Conservation (phyloP, 2,113 vertebrate genomes). For the Pseudorectes ferrugineus region DNA sequence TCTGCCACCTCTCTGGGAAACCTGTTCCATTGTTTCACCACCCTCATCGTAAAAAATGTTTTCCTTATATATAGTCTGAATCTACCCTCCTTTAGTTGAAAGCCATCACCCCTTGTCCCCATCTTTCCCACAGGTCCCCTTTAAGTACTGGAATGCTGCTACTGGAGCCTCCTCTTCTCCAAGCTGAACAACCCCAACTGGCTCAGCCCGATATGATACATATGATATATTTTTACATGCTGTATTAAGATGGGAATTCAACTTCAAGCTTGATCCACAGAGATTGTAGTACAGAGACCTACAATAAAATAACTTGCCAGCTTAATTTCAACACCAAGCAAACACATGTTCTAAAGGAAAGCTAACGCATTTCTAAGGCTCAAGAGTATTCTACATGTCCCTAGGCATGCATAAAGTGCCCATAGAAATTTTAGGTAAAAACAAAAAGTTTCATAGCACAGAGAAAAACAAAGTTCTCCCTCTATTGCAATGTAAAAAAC, state of each 20-base stretch:
- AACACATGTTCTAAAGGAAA: background rate
- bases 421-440: background rate
- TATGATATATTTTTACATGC: background rate
- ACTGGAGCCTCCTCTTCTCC: background rate
- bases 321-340: background rate
- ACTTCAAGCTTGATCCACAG: background rate
- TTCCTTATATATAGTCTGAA: background rate
- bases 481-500: background rate
- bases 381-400: background rate
- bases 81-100: background rate
- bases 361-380: background rate
- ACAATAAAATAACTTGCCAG: background rate
- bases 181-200: background rate
- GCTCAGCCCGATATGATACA: background rate
- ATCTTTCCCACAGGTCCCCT: background rate
- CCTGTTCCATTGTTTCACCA: background rate
- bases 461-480: background rate
- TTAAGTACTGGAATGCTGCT: background rate
- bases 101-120: background rate
- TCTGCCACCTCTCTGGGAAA: background rate
- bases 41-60: rapidly evolving
- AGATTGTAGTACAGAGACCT: background rate
- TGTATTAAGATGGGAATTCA: background rate
- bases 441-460: background rate
- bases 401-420: background rate